Conservation (phyloP, 2,888 invertebrate species). For the Andrena bicolor region DNA sequence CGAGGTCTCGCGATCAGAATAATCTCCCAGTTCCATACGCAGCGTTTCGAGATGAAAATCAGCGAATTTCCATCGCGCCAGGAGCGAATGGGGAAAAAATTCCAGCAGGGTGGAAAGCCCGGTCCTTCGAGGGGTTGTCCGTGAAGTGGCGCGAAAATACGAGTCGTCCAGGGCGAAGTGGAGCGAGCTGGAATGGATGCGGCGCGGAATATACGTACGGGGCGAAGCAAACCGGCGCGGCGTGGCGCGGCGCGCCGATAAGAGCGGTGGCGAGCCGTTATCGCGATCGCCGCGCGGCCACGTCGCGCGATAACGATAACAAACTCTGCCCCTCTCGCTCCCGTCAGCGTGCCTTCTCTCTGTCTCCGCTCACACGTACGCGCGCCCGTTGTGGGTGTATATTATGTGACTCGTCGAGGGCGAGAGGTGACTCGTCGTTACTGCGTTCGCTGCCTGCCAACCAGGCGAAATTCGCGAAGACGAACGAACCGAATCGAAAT, state of each 20-base stretch:
- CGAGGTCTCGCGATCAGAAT: background rate
- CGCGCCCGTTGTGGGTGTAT: constrained; percentile 30
- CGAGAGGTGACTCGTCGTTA: constrained; percentile 68
- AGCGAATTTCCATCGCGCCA: background rate
- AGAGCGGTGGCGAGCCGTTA: constrained; percentile 73
- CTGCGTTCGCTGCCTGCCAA: constrained; percentile 27
- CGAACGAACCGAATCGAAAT: constrained; percentile 7
- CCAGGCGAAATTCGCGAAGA: constrained; percentile 28
- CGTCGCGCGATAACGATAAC: constrained; percentile 82
- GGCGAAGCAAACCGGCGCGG: constrained; percentile 73
- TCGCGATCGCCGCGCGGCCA: constrained; percentile 76
- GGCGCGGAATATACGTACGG: constrained; percentile 69
- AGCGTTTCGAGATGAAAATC: constrained; percentile 7
- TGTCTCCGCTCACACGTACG: constrained; percentile 38
- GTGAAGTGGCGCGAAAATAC: constrained; percentile 73
- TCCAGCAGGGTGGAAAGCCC: constrained; percentile 1
- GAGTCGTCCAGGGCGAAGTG: constrained; percentile 72
- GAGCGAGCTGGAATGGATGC: constrained; percentile 78
- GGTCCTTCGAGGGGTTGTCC: constrained; percentile 42
- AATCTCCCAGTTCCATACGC: constrained; percentile 4
- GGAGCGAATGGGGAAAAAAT: background rate
- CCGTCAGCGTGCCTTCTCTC: constrained; percentile 34
- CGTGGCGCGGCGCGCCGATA: constrained; percentile 60
- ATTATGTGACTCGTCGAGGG: constrained; percentile 56
- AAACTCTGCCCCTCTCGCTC: constrained; percentile 64